Evolutionary conservation across 2,797 vertebrate genomes (phyloP).

Genomic region (Heliangelus exortis): DNA sequence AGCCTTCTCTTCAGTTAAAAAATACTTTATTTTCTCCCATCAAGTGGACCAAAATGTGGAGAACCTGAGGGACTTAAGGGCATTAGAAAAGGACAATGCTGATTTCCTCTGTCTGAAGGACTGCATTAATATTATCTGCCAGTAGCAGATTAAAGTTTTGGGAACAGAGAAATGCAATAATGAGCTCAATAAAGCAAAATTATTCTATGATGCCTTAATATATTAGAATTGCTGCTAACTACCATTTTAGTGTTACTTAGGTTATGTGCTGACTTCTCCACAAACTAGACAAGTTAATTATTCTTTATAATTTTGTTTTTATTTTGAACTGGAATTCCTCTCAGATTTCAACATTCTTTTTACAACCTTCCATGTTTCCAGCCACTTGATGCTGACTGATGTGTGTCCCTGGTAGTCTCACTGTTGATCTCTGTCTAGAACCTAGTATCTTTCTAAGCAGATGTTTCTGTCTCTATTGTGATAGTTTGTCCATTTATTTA

Average conservation of each 20-base stretch:
- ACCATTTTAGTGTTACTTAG: neutral
- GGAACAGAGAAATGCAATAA: slow-evolving; percentile 24
- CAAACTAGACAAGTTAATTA: slow-evolving; percentile 23
- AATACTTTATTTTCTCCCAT: neutral
- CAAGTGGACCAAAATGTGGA: neutral
- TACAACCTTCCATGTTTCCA: neutral
- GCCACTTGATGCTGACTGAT: neutral
- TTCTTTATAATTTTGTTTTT: neutral
- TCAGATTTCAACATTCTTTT: neutral
- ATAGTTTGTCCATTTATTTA: neutral
- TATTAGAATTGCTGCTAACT: slow-evolving; percentile 16
- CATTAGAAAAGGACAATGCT: neutral
- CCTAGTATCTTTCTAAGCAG: neutral
- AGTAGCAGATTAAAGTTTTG: slow-evolving; percentile 1
- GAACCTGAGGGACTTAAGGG: neutral
- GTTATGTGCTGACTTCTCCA: neutral
- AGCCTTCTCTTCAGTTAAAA: neutral
- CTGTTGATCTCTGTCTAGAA: neutral
- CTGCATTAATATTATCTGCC: slow-evolving; percentile 30
- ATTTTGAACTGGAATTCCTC: neutral
- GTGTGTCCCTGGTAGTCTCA: neutral
- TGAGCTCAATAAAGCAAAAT: slow-evolving; percentile 50
- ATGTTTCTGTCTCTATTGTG: neutral
- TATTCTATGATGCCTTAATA: neutral
- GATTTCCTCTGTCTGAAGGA: slow-evolving; percentile 18